Evolutionary conservation across 2,113 vertebrate species (phyloP).

Genomic region (Pomatostomus ruficeps): DNA sequence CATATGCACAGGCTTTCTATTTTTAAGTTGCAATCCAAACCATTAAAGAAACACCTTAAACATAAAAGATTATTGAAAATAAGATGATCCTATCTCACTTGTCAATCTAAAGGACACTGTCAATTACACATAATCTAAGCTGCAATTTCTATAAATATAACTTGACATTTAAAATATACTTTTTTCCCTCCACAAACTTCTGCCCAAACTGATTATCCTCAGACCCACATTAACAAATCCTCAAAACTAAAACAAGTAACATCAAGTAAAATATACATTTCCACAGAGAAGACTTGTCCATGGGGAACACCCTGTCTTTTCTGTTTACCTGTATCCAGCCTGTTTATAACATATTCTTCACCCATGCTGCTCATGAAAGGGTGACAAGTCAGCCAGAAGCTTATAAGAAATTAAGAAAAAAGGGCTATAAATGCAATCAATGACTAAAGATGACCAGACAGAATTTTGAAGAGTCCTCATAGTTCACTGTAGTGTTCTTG

Average conservation of each 20-base stretch:
- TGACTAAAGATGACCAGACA: background rate
- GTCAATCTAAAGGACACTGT: conserved; percentile 65
- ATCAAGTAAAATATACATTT: background rate
- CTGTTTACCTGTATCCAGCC: background rate
- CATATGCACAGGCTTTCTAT: conserved; percentile 62
- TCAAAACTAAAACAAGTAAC: background rate
- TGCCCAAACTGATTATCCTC: conserved; percentile 50
- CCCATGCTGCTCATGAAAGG: background rate
- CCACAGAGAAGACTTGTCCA: background rate
- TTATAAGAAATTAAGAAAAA: background rate
- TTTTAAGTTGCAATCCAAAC: conserved; percentile 69
- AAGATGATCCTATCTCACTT: conserved; percentile 64
- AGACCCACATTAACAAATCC: conserved; percentile 15
- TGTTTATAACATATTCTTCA: background rate
- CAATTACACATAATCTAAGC: conserved; percentile 52
- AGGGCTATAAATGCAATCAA: background rate
- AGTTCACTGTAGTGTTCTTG: background rate
- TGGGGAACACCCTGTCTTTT: background rate
- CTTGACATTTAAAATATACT: conserved; percentile 52
- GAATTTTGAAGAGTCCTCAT: background rate
- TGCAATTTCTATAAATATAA: conserved; percentile 56
- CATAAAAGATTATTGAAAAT: conserved; percentile 65
- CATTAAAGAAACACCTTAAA: conserved; percentile 61
- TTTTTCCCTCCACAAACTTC: conserved; percentile 33
- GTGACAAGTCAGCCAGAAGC: background rate